Conservation (phyloP, 2,797 vertebrate species). For the Percopsis omiscomaycus region DNA sequence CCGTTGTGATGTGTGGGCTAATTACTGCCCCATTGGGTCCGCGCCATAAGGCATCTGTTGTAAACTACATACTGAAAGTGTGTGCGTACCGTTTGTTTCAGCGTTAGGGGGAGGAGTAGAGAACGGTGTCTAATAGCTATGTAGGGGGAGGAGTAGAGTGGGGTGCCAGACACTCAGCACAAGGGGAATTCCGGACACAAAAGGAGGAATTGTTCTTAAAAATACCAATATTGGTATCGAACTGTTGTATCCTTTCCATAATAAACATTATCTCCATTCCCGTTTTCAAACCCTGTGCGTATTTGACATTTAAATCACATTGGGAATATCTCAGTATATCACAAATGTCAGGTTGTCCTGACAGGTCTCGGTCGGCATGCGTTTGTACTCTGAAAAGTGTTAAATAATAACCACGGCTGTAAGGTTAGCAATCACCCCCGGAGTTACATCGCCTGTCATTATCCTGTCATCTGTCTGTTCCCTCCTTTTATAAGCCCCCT, state of each 20-base stretch:
- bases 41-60: no score
- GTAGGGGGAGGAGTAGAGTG: no score
- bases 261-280: slow-evolving; percentile 1
- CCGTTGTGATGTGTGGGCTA: no score
- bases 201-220: no score
- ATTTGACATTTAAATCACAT: slow-evolving; percentile 47
- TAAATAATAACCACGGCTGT: slow-evolving; percentile 16
- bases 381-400: slow-evolving; percentile 10
- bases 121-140: no score
- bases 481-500: slow-evolving; percentile 24
- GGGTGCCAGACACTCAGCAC: no score
- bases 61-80: no score
- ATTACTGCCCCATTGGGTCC: no score
- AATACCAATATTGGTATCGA: background rate
- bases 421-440: slow-evolving; percentile 37
- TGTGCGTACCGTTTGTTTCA: no score
- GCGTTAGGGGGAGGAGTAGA: no score
- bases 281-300: slow-evolving; percentile 12
- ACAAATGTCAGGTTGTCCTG: slow-evolving; percentile 38
- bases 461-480: slow-evolving; percentile 63
- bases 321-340: slow-evolving; percentile 36
- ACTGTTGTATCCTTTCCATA: background rate
- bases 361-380: slow-evolving; percentile 13
- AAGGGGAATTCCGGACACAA: no score
- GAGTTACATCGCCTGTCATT: slow-evolving; percentile 55